Base-by-base conservation (phyloP, 2,113 vertebrate genomes). In the Xiphophorus hellerii region DNA sequence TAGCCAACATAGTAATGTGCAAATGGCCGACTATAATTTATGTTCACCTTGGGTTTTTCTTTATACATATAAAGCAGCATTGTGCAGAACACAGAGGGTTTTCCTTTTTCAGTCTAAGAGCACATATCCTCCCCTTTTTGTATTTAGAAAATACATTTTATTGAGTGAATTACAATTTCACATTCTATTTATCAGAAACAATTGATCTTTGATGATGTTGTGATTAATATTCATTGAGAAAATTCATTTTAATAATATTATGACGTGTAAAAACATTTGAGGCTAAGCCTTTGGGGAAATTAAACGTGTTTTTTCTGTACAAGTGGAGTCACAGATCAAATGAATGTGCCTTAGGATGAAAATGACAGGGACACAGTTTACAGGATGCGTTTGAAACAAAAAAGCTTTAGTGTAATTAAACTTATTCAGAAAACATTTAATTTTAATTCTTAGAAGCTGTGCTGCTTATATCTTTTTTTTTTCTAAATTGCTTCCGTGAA, bases 11-110 rank as follows among this genome's bases (percentile, higher is more conserved):
- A 3, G 10, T 64, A 76, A 75, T 81, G n/a, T 75, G 27, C 31
- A 6, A 76, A 72, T 68, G 35, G 42, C 12, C 64, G n/a, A 62
- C 60, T 22, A 13, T 60, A 28, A 74, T 66, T 80, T 76, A 65
- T 10, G 28, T 54, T 80, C 58, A 31, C 29, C 20, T 35, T 35
- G 13, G 61, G 7, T 68, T 48, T 62, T 71, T 71, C n/a, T 42
- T 35, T 68, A 30, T 61, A 62, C 58, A 62, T 33, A n/a, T 3
- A 65, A 39, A 74, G n/a, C 51, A 62, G n/a, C 27, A 35, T 14
- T 44, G 13, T 44, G 20, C 4, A 44, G 37, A 31, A 63, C 4
- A 48, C 44, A 48, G 5, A 48, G 5, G 13, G 11, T 15, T 73
- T 62, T 9, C 5, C 62, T 73, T 54, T 5, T 2, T 27, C 1